Conservation (phyloP, 2,113 vertebrate species). For the Silurus meridionalis region DNA sequence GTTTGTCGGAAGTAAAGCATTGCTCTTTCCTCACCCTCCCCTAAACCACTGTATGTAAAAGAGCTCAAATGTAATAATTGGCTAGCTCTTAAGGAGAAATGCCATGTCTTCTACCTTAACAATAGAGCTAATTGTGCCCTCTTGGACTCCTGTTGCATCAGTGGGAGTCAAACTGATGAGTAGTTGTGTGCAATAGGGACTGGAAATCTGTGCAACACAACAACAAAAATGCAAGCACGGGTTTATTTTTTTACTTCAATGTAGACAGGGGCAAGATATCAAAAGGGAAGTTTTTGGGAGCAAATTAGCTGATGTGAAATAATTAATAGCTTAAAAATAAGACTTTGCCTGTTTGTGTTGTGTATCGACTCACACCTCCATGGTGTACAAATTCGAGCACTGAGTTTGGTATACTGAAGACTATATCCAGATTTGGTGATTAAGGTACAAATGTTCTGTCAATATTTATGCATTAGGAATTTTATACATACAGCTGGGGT, state of each 20-base stretch:
- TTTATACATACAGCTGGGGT: too few relatives aligned
- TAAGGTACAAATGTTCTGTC: neutral
- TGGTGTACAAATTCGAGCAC: neutral
- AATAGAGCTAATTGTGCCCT: neutral
- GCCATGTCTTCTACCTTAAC: too few relatives aligned
- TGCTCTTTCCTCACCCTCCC: neutral
- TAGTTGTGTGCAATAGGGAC: slow-evolving; percentile 6
- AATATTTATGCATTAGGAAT: neutral
- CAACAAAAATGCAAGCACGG: neutral
- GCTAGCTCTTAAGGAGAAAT: neutral
- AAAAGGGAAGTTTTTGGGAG: neutral
- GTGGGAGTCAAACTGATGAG: neutral
- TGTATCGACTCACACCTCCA: neutral
- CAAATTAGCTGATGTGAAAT: neutral
- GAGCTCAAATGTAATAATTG: neutral
- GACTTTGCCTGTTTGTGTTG: neutral
- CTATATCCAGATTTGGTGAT: neutral
- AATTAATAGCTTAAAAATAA: neutral
- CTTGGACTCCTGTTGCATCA: neutral
- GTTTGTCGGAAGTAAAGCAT: neutral
- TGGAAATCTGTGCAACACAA: neutral
- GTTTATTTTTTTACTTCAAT: neutral
- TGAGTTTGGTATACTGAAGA: neutral
- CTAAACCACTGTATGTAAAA: neutral
- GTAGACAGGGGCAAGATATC: neutral